These are phyloP conservation scores for Ambastaia sidthimunki DNA, from an alignment of 2,797 vertebrate genomes.

Conservation along the genomic window DNA sequence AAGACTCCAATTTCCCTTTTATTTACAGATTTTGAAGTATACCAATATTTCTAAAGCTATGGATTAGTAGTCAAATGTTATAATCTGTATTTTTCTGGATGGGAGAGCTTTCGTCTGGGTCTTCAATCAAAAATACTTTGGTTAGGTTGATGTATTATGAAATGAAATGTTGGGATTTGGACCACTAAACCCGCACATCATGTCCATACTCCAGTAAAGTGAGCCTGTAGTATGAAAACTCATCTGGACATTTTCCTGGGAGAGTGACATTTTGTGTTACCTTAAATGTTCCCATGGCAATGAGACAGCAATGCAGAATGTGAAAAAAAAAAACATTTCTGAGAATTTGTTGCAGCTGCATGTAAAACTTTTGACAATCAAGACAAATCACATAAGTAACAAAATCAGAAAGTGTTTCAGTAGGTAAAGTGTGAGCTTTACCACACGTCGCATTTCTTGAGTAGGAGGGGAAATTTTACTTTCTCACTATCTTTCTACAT, in stretches of 20 bases:
- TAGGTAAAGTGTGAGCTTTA: constrained; percentile 14
- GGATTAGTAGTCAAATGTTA: background rate
- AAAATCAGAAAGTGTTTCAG: background rate
- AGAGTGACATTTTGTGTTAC: background rate
- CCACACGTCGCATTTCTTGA: constrained; percentile 13
- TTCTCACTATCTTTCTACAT: constrained; percentile 32
- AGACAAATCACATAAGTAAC: constrained; percentile 65
- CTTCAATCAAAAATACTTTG: background rate
- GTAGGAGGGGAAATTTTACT: background rate
- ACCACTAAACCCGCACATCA: background rate
- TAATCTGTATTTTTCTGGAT: background rate
- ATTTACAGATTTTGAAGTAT: background rate
- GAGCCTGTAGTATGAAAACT: background rate
- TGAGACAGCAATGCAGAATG: background rate
- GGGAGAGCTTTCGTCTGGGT: background rate
- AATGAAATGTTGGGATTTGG: background rate
- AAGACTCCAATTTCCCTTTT: too few species aligned
- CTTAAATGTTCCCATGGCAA: constrained; percentile 5
- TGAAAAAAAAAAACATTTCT: background rate
- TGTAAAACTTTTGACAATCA: constrained; percentile 38
- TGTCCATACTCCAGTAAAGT: background rate
- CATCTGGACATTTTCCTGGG: background rate
- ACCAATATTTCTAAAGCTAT: background rate
- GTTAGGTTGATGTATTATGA: background rate
- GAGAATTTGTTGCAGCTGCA: constrained; percentile 1